Conservation (phyloP, 2,113 vertebrate species). For the Onychostoma macrolepis region DNA sequence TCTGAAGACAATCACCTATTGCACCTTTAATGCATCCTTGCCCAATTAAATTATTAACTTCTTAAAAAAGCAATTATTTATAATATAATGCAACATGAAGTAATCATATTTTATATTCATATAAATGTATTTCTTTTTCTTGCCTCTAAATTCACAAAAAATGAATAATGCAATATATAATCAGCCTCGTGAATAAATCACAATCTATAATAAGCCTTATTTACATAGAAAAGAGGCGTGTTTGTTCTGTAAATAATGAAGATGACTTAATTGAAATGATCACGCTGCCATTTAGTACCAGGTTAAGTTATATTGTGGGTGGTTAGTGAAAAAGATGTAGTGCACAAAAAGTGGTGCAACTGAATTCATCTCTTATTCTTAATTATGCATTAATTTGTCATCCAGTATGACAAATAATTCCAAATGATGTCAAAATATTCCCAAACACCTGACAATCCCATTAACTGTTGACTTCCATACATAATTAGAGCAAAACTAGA, state of each 20-base stretch:
- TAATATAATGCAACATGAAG: background rate
- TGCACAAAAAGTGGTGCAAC: background rate
- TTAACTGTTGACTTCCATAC: background rate
- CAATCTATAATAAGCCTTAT: background rate
- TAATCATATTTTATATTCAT: no score
- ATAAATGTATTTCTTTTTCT: background rate
- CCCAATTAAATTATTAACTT: no score
- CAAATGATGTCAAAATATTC: background rate
- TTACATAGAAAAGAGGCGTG: background rate
- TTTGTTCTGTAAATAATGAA: background rate
- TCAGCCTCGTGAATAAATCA: background rate
- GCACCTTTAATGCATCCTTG: no score
- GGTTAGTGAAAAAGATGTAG: background rate
- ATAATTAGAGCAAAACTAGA: background rate
- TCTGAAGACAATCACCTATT: no score
- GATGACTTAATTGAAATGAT: background rate
- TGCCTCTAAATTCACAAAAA: background rate
- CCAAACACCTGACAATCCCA: background rate
- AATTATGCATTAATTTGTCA: background rate
- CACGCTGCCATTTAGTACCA: background rate
- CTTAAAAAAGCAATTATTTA: no score
- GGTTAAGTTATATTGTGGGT: background rate
- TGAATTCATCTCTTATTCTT: background rate
- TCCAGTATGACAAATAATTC: background rate
- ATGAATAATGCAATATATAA: background rate